A percentile compares a stretch with the other conserved stretches of the same genome.
phyloP scores from a whole-genome alignment of 2,113 vertebrate species.

The Myrmophylax atrothorax region DNA sequence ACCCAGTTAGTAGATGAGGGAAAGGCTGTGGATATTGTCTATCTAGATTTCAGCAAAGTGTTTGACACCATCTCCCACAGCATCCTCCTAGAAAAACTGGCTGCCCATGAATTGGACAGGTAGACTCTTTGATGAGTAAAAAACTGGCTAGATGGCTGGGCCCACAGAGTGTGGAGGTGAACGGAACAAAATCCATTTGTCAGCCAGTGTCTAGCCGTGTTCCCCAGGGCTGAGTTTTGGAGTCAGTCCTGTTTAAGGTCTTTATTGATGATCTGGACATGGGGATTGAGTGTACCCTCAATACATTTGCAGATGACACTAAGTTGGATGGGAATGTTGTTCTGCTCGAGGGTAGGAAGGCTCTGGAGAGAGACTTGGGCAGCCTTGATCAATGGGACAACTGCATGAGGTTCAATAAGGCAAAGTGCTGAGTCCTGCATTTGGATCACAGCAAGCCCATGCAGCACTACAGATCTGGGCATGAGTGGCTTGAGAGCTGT shows the following conservation, averaged over 20 bases:
- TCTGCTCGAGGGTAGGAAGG: background rate
- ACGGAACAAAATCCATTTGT: background rate
- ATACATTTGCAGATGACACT: background rate
- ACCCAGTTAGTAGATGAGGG: background rate
- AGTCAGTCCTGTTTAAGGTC: background rate
- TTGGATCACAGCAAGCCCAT: background rate
- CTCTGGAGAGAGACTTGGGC: background rate
- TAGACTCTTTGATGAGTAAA: background rate
- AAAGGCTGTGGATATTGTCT: background rate
- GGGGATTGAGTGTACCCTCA: background rate
- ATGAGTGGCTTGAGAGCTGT: background rate
- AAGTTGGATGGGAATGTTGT: background rate
- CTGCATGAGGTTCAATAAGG: background rate
- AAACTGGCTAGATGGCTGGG: too few species aligned
- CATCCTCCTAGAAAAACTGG: background rate
- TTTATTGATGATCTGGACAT: background rate
- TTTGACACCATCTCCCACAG: background rate
- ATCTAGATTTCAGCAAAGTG: background rate
- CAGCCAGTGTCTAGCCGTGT: background rate
- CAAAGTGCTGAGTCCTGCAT: background rate
- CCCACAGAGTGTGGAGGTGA: background rate
- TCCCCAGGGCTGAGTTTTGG: background rate
- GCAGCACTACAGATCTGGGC: background rate
- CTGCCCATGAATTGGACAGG: background rate
- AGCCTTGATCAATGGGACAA: background rate